Evolutionary conservation across 2,113 vertebrate genomes (phyloP), one percentile per base, ranked within the genome.

Genomic region (Baryphthengus martii): DNA sequence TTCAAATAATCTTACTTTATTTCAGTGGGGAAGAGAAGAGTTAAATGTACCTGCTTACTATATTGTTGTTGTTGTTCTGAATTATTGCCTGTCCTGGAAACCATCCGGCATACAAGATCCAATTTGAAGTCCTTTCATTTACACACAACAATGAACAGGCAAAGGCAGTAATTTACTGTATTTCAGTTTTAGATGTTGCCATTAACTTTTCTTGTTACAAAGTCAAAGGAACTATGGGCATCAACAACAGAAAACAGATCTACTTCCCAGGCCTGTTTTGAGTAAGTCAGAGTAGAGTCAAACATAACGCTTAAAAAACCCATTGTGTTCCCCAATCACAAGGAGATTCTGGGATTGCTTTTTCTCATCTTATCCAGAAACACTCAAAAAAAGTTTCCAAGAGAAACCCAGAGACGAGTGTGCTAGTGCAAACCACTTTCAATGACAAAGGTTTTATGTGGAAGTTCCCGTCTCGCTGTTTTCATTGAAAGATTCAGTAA

Each of bases 91-190:
- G 62, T 62, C 83, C 55, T 79, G 76, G 87, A 95, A 96, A 93
- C n/a, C 73, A 91, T 52, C 16, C 70, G 91, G 42, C 45, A 91
- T 75, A 82, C 58, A 76, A 73, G 44, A 93, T 94, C 37, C 96
- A 89, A 79, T 95, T 76, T 95, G 70, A 92, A 92, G 53, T 66
- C 80, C 58, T 63, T 96, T 95, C 88, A 96, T 94, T 96, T 89
- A 97, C 94, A 97, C 62, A 94, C 77, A 94, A 91, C 77, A 87
- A 92, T 79, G 80, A 95, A 89, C 94, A 95, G 45, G 62, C 61
- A 95, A 93, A 95, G 86, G 80, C 70, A 85, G 90, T 52, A 92
- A 95, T 95, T 95, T 85, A 89, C 73, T 6, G 44, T 52, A 87
- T 67, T 91, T 94, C 76, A 75, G 52, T 93, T 94, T 93, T 63